These are phyloP conservation scores for Protonemura montana DNA, from an alignment of 2,888 invertebrate species.

Conservation along the genomic window DNA sequence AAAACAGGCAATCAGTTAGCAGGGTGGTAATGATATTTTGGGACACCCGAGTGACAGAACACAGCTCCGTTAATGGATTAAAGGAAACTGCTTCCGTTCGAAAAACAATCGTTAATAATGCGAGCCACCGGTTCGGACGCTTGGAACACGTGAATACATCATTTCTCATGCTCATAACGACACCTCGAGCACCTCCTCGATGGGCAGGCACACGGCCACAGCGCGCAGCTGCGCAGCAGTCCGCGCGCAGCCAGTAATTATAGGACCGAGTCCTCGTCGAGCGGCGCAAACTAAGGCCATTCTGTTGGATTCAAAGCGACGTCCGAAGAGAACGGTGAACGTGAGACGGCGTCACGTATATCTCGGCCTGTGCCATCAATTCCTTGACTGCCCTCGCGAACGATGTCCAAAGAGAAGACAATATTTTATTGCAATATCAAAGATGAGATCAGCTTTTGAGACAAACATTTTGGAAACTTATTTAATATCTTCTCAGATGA, in stretches of 20 bases:
- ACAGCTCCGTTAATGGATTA: conserved; percentile 16
- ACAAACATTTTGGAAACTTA: conserved; percentile 29
- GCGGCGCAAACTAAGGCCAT: background rate
- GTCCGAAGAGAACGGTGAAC: too few species aligned
- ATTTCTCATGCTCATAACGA: conserved; percentile 12
- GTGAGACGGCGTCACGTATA: background rate
- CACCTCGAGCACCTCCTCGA: background rate
- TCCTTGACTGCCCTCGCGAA: background rate
- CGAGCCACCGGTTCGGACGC: background rate
- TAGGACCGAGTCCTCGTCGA: background rate
- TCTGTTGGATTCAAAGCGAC: background rate
- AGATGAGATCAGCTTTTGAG: conserved; percentile 16
- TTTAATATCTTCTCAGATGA: conserved; percentile 23
- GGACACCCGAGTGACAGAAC: background rate
- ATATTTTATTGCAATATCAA: conserved; percentile 29
- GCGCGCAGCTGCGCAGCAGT: background rate
- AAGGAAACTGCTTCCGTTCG: conserved; percentile 1
- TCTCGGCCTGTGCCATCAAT: background rate
- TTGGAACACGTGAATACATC: conserved; percentile 13
- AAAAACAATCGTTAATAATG: conserved; percentile 20
- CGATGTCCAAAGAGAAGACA: background rate
- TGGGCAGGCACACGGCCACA: background rate
- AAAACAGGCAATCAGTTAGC: conserved; percentile 28
- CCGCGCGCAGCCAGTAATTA: background rate
- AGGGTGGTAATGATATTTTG: background rate